Percentiles rank a stretch among this genome's conserved stretches.
These are phyloP conservation scores for Adela reaumurella DNA, from an alignment of 2,888 invertebrate genomes.

Conservation along the genomic window DNA sequence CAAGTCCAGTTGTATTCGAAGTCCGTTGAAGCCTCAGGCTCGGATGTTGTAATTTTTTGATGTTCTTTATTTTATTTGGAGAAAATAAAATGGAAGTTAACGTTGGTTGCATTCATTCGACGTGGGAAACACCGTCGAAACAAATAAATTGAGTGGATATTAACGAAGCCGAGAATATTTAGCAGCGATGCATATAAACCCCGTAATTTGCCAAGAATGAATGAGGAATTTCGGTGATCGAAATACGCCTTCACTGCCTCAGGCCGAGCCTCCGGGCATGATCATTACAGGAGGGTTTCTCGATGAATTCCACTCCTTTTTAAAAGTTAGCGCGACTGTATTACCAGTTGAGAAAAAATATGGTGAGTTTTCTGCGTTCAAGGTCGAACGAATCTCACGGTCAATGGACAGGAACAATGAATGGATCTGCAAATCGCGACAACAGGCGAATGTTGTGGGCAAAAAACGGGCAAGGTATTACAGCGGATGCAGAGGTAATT, in stretches of 20 bases:
- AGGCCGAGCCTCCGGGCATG: neutral
- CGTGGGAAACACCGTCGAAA: neutral
- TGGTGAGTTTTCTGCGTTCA: neutral
- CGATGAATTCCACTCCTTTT: neutral
- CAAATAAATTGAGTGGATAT: neutral
- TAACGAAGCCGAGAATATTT: neutral
- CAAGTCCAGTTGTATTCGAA: neutral
- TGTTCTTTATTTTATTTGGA: neutral
- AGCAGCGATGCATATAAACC: neutral
- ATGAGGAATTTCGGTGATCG: neutral
- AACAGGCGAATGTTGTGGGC: neutral
- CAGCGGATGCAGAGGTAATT: neutral
- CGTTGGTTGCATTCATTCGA: neutral
- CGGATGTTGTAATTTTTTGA: conserved; percentile 28
- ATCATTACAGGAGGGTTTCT: neutral
- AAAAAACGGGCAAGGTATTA: neutral
- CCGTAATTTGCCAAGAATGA: neutral
- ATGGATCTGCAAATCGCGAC: neutral
- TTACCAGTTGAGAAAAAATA: neutral
- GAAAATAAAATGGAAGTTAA: neutral
- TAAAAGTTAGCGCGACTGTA: neutral
- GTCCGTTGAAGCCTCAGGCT: conserved; percentile 38
- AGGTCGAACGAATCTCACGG: neutral
- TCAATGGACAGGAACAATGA: neutral
- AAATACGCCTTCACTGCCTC: neutral